Conservation (phyloP, 2,888 invertebrate genomes). For the Taenaris catops region DNA sequence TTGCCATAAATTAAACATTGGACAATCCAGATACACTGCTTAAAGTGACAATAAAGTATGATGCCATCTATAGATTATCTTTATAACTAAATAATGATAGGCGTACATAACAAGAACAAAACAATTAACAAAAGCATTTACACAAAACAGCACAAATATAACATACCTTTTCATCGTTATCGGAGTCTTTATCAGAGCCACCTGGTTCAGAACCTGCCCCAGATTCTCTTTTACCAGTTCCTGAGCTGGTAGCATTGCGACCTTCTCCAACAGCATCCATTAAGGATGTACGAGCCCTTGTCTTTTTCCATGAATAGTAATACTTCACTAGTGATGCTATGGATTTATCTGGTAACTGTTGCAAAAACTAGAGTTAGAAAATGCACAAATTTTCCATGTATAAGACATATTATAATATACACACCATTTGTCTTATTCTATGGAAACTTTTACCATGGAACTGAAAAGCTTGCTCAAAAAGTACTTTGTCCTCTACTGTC, state of each 20-base stretch:
- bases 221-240: slow-evolving; percentile 83
- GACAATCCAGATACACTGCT: slow-evolving; percentile 71
- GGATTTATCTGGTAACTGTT: slow-evolving; percentile 96
- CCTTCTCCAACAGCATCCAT: slow-evolving; percentile 93
- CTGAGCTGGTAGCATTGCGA: slow-evolving; percentile 84
- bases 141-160: slow-evolving; percentile 23
- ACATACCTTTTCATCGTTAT: slow-evolving; percentile 94
- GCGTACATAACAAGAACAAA: slow-evolving; percentile 26
- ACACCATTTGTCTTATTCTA: slow-evolving; percentile 97
- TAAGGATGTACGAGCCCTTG: slow-evolving; percentile 92
- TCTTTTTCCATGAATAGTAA: slow-evolving; percentile 99
- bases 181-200: slow-evolving; percentile 92
- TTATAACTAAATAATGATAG: slow-evolving; percentile 35
- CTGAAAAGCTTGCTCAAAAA: slow-evolving; percentile 98
- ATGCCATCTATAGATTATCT: slow-evolving; percentile 8
- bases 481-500: slow-evolving; percentile 98
- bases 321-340: slow-evolving; percentile 97
- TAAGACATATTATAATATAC: slow-evolving; percentile 22
- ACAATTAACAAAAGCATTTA: slow-evolving; percentile 17
- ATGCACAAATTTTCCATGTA: not conserved
- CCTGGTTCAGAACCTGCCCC: slow-evolving; percentile 89
- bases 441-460: slow-evolving; percentile 99
- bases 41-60: slow-evolving; percentile 14
- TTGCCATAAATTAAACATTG: slow-evolving; percentile 34
- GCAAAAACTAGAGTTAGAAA: slow-evolving; percentile 18